Base-by-base conservation (phyloP, 2,113 vertebrate genomes). In the Benitochromis conjunctus region DNA sequence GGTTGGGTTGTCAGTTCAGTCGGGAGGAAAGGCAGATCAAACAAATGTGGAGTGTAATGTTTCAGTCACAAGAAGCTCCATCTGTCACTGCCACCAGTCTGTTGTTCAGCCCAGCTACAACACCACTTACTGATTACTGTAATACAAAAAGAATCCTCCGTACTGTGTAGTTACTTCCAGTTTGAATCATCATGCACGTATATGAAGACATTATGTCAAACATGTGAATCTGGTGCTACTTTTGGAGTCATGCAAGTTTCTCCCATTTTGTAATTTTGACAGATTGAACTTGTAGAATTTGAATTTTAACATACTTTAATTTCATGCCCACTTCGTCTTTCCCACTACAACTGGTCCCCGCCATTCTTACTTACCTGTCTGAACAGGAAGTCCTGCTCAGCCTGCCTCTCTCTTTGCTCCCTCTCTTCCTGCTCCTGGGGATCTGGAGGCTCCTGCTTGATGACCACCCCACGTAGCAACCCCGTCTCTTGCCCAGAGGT, bases 371-470 rank as follows among this genome's bases (percentile, higher is more conserved):
- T 46, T 87, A 98, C 98, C 97, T 99, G 98, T 94, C 97, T 94
- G 92, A 99, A 99, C 34, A 98, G 94, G 74, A 97, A 94, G 89
- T 99, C 98, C 94, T 97, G 97, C 84, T 98, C 97, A 2, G 94
- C 94, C 24, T 95, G 97, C 38, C 91, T 90, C 54, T 94, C 94
- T 82, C 90, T 94, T 0, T 94, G 84, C 0, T 98, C 94, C 91
- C 97, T 96, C 86, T 98, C 97, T 86, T 99, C 97, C 0, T 97
- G 97, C 95, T 99, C 98, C 90, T 98, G 97, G 0, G 97, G 96
- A 92, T 98, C 97, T 0, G 92, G 97, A 91, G 97, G 98, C 94
- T 98, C 98, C 18, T 98, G 98, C 90, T 99, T 98, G 92, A 98
- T 96, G 19, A 96, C 87, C 3, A 97, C 93, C 86, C 90, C 91